A percentile compares a stretch with the other conserved stretches of the same genome.
Evolutionary conservation across 2,797 vertebrate species (phyloP).

Genomic region (Helostoma temminkii): DNA sequence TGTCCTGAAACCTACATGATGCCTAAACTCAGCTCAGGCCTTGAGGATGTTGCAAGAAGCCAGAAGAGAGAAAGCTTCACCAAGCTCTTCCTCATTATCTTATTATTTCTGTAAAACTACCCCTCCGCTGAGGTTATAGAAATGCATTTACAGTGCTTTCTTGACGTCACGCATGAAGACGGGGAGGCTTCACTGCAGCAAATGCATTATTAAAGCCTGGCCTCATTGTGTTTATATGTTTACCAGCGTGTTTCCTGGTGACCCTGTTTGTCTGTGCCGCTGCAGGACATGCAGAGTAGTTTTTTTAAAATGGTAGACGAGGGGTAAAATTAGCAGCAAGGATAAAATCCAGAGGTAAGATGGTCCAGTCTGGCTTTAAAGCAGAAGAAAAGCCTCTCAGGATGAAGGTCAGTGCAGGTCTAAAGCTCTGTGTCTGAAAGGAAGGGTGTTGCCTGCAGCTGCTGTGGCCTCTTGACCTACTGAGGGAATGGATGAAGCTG

Average conservation of each 20-base stretch:
- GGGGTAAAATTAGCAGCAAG: not conserved
- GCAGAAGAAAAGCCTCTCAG: conserved; percentile 12
- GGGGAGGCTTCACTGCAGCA: conserved; percentile 29
- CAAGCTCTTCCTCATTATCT: conserved; percentile 24
- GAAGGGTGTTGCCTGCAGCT: conserved; percentile 65
- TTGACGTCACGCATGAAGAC: conserved; percentile 25
- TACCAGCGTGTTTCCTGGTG: conserved; percentile 45
- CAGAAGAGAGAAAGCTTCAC: conserved; percentile 21
- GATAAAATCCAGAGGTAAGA: not conserved
- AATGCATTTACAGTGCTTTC: conserved; percentile 23
- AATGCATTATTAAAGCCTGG: conserved; percentile 72
- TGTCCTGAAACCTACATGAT: conserved; percentile 36
- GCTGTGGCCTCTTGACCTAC: conserved; percentile 74
- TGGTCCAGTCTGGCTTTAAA: conserved; percentile 9
- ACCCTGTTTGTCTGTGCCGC: conserved; percentile 51
- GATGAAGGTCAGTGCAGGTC: conserved; percentile 48
- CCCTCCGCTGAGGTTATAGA: conserved; percentile 30
- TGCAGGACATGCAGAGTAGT: conserved; percentile 26
- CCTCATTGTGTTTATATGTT: conserved; percentile 60
- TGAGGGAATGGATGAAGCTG: conserved; percentile 49
- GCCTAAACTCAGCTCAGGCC: conserved; percentile 42
- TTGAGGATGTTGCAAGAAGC: conserved; percentile 31
- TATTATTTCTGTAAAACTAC: conserved; percentile 29
- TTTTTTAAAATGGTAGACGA: conserved; percentile 6
- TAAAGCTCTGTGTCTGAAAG: conserved; percentile 24